These are phyloP conservation scores for Aelia acuminata DNA, from an alignment of 2,888 invertebrate species.

Conservation along the genomic window DNA sequence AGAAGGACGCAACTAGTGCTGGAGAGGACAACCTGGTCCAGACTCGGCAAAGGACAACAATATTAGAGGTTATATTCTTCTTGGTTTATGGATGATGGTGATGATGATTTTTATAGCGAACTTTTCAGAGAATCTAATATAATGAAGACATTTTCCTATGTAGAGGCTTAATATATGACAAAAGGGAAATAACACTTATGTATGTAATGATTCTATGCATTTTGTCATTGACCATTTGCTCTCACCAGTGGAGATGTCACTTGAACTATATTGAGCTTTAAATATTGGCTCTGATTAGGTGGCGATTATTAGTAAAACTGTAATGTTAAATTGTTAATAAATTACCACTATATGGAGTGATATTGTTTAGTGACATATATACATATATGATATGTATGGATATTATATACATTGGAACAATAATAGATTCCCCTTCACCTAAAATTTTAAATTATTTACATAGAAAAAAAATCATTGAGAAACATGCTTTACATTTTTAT, in stretches of 20 bases:
- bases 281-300: neutral
- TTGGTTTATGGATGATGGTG: too few relatives aligned
- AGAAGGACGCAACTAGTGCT: too few relatives aligned
- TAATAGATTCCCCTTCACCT: neutral
- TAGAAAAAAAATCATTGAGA: neutral
- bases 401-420: neutral
- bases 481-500: neutral
- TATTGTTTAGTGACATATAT: constrained; percentile 18
- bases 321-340: constrained; percentile 3
- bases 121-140: neutral
- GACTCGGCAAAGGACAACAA: too few relatives aligned
- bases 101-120: neutral
- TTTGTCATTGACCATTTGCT: neutral
- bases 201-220: neutral
- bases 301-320: neutral
- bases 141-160: neutral
- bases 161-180: too few relatives aligned
- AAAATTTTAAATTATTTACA: neutral
- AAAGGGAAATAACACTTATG: neutral
- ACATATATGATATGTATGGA: too few relatives aligned
- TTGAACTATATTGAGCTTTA: neutral
- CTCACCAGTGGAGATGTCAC: too few relatives aligned
- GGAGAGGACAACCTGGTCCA: too few relatives aligned
- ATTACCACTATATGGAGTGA: neutral
- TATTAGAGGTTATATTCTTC: too few relatives aligned